Conservation (phyloP, 2,797 vertebrate species). For the Alectoris magna region DNA sequence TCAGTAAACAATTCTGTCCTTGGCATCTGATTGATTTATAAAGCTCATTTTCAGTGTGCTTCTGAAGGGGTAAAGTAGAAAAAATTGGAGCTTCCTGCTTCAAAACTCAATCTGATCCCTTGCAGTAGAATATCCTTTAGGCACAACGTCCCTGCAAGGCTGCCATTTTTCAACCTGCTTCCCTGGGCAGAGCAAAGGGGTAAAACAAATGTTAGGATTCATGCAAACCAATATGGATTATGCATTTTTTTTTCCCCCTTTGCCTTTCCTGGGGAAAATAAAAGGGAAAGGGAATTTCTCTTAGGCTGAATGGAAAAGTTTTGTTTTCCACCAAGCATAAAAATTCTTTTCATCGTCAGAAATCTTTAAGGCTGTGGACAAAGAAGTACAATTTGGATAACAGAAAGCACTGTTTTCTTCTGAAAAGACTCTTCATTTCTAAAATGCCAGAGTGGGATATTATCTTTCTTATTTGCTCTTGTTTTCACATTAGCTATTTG, state of each 20-base stretch:
- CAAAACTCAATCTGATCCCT: background rate
- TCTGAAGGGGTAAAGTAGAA: background rate
- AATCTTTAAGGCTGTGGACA: constrained; percentile 29
- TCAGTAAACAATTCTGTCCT: background rate
- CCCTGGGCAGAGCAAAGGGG: background rate
- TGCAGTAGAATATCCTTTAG: background rate
- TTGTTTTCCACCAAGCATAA: constrained; percentile 1
- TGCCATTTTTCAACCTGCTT: background rate
- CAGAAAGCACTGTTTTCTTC: background rate
- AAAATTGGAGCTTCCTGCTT: background rate
- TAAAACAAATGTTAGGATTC: background rate
- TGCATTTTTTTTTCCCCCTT: background rate
- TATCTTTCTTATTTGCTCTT: constrained; percentile 37
- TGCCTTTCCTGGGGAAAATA: background rate
- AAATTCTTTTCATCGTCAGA: constrained; percentile 2
- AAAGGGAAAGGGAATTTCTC: background rate
- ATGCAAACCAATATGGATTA: background rate
- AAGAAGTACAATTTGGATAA: constrained; percentile 33
- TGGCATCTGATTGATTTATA: constrained; percentile 36
- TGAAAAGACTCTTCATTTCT: constrained; percentile 26
- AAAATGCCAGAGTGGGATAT: constrained; percentile 11
- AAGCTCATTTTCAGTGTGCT: background rate
- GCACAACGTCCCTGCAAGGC: background rate
- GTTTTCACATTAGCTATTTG: constrained; percentile 32
- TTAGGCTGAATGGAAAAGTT: background rate